These are phyloP conservation scores for Chloroceryle amazona DNA, from an alignment of 2,797 vertebrate species.

Conservation along the genomic window DNA sequence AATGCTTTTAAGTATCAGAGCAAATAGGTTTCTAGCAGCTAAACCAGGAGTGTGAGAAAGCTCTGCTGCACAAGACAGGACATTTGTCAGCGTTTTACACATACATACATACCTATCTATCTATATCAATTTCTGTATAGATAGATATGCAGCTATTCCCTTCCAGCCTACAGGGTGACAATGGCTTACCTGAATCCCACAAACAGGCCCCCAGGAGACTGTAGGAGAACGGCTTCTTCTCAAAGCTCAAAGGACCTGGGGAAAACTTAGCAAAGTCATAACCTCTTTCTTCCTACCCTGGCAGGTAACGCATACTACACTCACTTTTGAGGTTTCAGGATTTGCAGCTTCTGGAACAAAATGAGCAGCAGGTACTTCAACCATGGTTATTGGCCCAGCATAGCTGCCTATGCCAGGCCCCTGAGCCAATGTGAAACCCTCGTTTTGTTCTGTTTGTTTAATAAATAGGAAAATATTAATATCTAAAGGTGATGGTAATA, in stretches of 20 bases:
- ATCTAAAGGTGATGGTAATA: not conserved
- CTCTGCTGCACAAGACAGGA: not conserved
- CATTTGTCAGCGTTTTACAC: not conserved
- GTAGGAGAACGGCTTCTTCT: slow-evolving; percentile 30
- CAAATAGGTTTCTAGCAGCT: slow-evolving; percentile 10
- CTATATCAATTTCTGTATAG: slow-evolving; percentile 46
- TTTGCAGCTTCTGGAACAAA: slow-evolving; percentile 66
- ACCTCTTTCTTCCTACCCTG: slow-evolving; percentile 71
- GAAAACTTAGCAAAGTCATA: slow-evolving; percentile 52
- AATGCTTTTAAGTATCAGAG: not conserved
- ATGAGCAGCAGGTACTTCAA: slow-evolving; percentile 70
- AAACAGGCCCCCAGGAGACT: slow-evolving; percentile 7
- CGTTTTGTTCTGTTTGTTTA: not conserved
- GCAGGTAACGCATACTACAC: slow-evolving; percentile 55
- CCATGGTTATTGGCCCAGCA: slow-evolving; percentile 47
- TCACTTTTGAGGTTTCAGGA: slow-evolving; percentile 64
- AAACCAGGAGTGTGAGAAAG: not conserved
- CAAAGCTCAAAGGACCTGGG: slow-evolving; percentile 19
- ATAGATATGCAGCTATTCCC: slow-evolving; percentile 58
- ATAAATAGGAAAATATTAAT: not conserved
- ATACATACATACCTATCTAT: slow-evolving; percentile 76
- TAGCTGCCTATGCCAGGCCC: not conserved
- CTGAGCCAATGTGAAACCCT: not conserved
- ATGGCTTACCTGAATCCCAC: not conserved
- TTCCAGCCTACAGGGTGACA: slow-evolving; percentile 55